Evolutionary conservation across 2,797 vertebrate genomes (phyloP).

Genomic region (Chiroxiphia lanceolata): DNA sequence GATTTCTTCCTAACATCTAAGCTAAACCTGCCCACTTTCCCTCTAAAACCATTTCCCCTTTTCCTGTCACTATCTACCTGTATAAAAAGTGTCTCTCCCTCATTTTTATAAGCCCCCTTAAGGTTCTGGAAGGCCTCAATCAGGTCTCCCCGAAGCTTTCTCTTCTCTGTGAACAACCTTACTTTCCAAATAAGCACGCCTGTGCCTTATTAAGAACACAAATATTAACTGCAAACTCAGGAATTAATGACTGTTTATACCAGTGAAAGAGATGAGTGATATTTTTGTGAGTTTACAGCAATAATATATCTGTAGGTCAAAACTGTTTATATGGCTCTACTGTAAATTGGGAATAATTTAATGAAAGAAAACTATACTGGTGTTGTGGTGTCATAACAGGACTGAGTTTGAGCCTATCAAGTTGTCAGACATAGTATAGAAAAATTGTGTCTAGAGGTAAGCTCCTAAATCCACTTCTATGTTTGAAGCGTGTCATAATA

Average conservation of each 20-base stretch:
- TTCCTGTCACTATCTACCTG: background rate
- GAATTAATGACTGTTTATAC: background rate
- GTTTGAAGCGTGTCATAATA: background rate
- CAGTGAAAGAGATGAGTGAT: background rate
- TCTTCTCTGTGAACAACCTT: background rate
- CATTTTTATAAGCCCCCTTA: background rate
- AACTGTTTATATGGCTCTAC: background rate
- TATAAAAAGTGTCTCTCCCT: background rate
- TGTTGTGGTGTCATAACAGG: background rate
- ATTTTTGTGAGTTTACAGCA: background rate
- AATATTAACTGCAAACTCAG: background rate
- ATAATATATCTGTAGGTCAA: background rate
- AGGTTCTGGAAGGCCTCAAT: background rate
- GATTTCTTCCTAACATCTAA: background rate
- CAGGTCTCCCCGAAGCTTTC: background rate
- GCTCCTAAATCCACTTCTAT: background rate
- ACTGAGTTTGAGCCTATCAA: background rate
- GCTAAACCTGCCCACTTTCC: background rate
- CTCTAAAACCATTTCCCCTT: background rate
- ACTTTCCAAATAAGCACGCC: background rate
- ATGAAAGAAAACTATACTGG: background rate
- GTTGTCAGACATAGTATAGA: background rate
- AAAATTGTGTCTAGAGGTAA: background rate
- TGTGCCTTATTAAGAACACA: background rate
- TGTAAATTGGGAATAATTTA: background rate